Evolutionary conservation across 2,797 vertebrate genomes (phyloP).

Genomic region (Podarcis lilfordi): DNA sequence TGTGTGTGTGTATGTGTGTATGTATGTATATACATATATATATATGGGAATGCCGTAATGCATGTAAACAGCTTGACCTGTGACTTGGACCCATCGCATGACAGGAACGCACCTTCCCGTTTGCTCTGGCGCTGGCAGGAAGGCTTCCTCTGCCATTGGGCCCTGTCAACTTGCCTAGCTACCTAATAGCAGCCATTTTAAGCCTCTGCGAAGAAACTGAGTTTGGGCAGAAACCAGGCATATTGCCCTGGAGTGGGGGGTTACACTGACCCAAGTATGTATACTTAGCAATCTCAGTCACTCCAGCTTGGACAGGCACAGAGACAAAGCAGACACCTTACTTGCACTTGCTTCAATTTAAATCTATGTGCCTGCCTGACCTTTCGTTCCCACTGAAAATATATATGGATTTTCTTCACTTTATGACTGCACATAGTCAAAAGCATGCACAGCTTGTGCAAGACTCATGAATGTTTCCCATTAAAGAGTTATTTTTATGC

Average conservation of each 20-base stretch:
- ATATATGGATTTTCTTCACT: background rate
- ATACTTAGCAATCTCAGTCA: background rate
- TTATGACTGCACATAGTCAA: background rate
- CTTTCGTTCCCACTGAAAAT: background rate
- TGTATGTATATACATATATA: no score
- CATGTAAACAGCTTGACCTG: background rate
- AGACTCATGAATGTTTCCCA: background rate
- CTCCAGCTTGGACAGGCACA: background rate
- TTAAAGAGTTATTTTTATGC: conserved; percentile 12
- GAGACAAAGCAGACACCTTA: background rate
- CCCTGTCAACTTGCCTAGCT: background rate
- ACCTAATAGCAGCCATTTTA: background rate
- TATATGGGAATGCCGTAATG: background rate
- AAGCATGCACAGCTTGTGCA: background rate
- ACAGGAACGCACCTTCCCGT: background rate
- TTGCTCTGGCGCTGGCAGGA: background rate
- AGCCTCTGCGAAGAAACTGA: background rate
- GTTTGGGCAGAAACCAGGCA: background rate
- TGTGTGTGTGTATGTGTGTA: no score
- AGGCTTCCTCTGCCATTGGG: background rate
- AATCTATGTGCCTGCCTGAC: background rate
- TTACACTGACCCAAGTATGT: background rate
- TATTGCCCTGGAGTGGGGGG: background rate
- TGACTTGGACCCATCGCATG: background rate
- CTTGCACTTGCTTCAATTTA: background rate